Conservation (phyloP, 1,140 invertebrate species). For the Eueides isabella region DNA sequence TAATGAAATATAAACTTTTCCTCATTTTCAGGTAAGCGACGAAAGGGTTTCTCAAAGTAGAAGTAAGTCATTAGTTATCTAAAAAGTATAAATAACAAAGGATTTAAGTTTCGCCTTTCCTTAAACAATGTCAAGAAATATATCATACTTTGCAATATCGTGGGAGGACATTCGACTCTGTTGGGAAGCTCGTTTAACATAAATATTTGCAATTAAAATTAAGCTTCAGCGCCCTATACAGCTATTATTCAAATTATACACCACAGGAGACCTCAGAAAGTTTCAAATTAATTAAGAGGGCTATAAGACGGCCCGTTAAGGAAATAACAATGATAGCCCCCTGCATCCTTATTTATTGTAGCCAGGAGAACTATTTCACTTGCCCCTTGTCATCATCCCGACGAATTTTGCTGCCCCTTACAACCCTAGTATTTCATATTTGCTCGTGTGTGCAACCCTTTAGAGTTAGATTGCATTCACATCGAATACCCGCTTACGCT, state of each 20-base stretch:
- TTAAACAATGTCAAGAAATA: conserved; percentile 48
- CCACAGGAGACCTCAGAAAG: conserved; percentile 80
- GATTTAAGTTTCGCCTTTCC: conserved; percentile 9
- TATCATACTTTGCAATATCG: conserved; percentile 71
- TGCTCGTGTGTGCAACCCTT: conserved; percentile 43
- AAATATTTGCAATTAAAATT: conserved; percentile 83
- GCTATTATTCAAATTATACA: conserved; percentile 81
- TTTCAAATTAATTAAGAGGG: conserved; percentile 82
- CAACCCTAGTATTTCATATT: conserved; percentile 52
- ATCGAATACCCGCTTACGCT: conserved; percentile 36
- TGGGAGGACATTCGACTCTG: conserved; percentile 52
- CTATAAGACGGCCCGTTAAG: conserved; percentile 80
- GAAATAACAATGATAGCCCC: conserved; percentile 75
- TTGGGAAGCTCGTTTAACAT: conserved; percentile 71
- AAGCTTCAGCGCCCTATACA: conserved; percentile 73
- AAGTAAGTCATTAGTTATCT: conserved; percentile 25
- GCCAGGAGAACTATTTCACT: conserved; percentile 65
- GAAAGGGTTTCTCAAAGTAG: background rate
- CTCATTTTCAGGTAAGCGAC: background rate
- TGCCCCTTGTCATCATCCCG: conserved; percentile 59
- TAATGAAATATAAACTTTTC: background rate
- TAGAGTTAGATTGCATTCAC: conserved; percentile 34
- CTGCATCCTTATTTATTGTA: conserved; percentile 72
- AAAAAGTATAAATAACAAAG: conserved; percentile 21
- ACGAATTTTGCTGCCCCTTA: conserved; percentile 54